phyloP scores from a whole-genome alignment of 2,797 vertebrate genomes.

The Coendou prehensilis region DNA sequence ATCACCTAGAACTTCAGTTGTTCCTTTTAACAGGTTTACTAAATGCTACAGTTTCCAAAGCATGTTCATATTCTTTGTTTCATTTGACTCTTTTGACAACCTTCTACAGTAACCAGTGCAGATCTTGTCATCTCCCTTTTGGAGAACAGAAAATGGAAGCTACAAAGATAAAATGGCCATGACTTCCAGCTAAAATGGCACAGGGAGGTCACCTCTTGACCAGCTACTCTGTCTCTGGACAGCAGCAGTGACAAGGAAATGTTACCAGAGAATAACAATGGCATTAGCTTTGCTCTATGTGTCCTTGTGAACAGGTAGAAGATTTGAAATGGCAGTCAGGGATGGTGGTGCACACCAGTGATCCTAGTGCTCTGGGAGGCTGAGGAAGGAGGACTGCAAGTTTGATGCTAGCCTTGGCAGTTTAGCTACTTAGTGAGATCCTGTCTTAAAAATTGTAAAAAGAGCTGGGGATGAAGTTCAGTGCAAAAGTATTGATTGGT shows the following conservation, averaged over 20 bases:
- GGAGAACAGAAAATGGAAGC: neutral
- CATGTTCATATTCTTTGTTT: neutral
- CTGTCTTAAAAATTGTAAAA: neutral
- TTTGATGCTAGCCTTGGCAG: neutral
- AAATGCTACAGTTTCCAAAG: neutral
- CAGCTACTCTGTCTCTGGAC: neutral
- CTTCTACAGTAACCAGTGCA: neutral
- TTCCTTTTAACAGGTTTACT: neutral
- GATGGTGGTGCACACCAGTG: neutral
- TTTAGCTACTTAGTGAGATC: neutral
- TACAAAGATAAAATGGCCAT: rapidly evolving
- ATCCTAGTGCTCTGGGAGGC: neutral
- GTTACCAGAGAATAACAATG: neutral
- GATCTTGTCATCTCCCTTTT: neutral
- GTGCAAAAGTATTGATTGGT: neutral
- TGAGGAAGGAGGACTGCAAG: neutral
- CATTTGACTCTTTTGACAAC: neutral
- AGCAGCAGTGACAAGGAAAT: rapidly evolving
- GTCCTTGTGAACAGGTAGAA: neutral
- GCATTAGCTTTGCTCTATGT: rapidly evolving
- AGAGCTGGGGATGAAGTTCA: neutral
- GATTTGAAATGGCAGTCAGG: neutral
- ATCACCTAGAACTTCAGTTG: neutral
- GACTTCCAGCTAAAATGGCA: rapidly evolving
- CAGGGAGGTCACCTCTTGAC: neutral